Evolutionary conservation across 1,140 invertebrate species (phyloP), one percentile per base, ranked within the genome.

Genomic region (Sarcophaga peregrina): DNA sequence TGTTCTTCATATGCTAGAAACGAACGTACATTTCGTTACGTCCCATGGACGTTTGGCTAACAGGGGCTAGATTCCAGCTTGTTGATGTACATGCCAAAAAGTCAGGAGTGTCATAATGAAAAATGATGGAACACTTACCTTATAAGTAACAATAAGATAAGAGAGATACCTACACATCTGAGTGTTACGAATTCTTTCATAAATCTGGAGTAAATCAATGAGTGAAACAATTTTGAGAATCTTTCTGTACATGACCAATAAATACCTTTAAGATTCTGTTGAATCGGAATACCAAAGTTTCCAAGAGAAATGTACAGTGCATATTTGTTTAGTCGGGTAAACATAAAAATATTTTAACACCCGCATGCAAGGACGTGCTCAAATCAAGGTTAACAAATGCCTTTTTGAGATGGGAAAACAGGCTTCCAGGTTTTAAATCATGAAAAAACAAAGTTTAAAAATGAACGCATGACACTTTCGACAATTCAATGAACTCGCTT

Each of bases 381-480:
- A 78, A 78, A 78, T 50, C n/a, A 52, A 78, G 75, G 45, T 78
- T 78, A 20, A 11, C 10, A 75, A 75, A 75, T 75, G 10, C 11
- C 4, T 37, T 47, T 75, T 13, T 37, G 25, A 75, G 8, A 37
- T 75, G n/a, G 25, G 37, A 75, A 47, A 47, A 75, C 46, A 68
- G 20, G 62, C 62, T 68, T 25, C 62, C 10, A 8, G 62, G n/a
- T 68, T 68, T 46, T 11, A 74, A 73, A 25, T n/a, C 5, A 25
- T 9, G 73, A 46, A 10, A 37, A 37, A 37, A 37, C n/a, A 37
- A 37, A 37, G 25, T 37, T 37, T 52, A 50, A 52, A 17, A 25
- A 68, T 52, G 75, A 78, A 78, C n/a, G 75, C 75, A 50, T 78
- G 75, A 78, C 75, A 78, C 75, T 78, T 78, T 78, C 50, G 75